phyloP scores from a whole-genome alignment of 2,888 invertebrate genomes.

The Strigamia crassipes region DNA sequence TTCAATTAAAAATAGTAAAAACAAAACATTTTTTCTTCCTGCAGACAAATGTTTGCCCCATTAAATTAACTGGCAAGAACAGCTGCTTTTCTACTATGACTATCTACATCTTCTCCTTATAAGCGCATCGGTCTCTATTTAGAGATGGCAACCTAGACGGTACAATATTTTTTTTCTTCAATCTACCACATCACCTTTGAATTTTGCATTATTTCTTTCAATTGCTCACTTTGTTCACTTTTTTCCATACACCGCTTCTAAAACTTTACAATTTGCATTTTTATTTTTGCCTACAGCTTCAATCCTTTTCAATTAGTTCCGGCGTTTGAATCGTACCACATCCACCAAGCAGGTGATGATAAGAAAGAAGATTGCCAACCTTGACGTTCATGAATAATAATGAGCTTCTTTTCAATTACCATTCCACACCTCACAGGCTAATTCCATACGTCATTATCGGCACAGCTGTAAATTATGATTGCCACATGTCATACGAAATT shows the following conservation, averaged over 20 bases:
- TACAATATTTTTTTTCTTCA: background rate
- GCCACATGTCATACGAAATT: slow-evolving; percentile 1
- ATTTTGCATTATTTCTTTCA: background rate
- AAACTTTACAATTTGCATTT: slow-evolving; percentile 10
- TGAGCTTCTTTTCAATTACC: slow-evolving; percentile 34
- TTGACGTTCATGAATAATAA: slow-evolving; percentile 30
- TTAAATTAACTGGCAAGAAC: slow-evolving; percentile 32
- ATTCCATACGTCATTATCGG: slow-evolving; percentile 37
- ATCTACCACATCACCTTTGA: background rate
- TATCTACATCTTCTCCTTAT: slow-evolving; percentile 1
- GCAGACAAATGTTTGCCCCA: background rate
- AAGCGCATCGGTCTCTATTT: background rate
- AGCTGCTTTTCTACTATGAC: slow-evolving; percentile 15
- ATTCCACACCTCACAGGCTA: slow-evolving; percentile 15
- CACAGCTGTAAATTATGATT: slow-evolving; percentile 28
- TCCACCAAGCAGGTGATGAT: slow-evolving; percentile 8
- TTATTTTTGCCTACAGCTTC: slow-evolving; percentile 26
- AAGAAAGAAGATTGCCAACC: background rate
- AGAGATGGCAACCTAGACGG: background rate
- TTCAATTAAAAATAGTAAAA: background rate
- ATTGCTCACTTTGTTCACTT: background rate
- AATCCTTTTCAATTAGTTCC: slow-evolving; percentile 24
- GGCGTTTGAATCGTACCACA: slow-evolving; percentile 19
- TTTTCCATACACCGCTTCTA: background rate
- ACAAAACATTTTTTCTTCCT: background rate